Conservation (phyloP, 2,888 invertebrate genomes). For the Xestia ashworthii region DNA sequence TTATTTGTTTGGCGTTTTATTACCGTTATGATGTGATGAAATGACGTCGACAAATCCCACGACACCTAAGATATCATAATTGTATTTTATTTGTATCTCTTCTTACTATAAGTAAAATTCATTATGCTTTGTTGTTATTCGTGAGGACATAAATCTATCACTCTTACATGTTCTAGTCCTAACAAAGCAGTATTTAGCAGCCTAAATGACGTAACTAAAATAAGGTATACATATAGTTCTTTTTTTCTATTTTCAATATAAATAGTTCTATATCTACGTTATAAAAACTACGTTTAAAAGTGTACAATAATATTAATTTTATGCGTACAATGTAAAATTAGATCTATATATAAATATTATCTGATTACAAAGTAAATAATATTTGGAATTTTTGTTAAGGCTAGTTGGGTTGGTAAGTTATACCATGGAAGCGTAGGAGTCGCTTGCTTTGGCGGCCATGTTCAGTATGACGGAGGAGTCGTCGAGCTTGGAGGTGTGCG, state of each 20-base stretch:
- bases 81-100: slow-evolving; percentile 65
- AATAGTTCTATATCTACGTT: slow-evolving; percentile 87
- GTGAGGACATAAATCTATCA: slow-evolving; percentile 77
- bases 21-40: slow-evolving; percentile 78
- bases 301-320: slow-evolving; percentile 88
- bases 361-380: slow-evolving; percentile 89
- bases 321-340: slow-evolving; percentile 89
- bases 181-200: slow-evolving; percentile 85
- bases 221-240: slow-evolving; percentile 81
- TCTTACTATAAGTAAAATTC: slow-evolving; percentile 74
- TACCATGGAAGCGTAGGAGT: slow-evolving; percentile 85
- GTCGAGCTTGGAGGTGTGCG: slow-evolving; percentile 88
- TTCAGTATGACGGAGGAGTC: slow-evolving; percentile 73
- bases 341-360: slow-evolving; percentile 89
- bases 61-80: slow-evolving; percentile 55
- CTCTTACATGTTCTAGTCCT: slow-evolving; percentile 76
- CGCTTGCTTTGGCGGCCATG: slow-evolving; percentile 79
- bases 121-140: slow-evolving; percentile 86
- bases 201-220: slow-evolving; percentile 78
- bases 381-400: slow-evolving; percentile 89
- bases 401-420: slow-evolving; percentile 84
- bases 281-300: slow-evolving; percentile 88
- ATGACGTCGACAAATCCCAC: slow-evolving; percentile 36
- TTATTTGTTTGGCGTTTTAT: slow-evolving; percentile 87
- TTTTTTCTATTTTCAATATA: slow-evolving; percentile 84